Evolutionary conservation across 2,113 vertebrate genomes (phyloP).

Genomic region (Atractosteus spatula): DNA sequence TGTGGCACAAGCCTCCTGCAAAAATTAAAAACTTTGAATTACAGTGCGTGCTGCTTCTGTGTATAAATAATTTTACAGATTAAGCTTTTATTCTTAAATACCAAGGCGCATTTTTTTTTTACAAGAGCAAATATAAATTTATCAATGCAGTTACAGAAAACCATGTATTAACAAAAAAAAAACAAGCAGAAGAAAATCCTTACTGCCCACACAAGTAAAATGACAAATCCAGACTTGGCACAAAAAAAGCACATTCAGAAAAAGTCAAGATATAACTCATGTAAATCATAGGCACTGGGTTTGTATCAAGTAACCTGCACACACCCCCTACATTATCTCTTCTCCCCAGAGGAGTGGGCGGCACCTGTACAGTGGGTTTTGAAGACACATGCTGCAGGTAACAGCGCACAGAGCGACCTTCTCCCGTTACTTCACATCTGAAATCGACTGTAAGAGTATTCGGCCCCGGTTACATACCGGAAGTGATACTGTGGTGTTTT

Average conservation of each 20-base stretch:
- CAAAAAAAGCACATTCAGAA: constrained; percentile 78
- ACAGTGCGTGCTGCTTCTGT: constrained; percentile 35
- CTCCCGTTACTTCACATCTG: no score
- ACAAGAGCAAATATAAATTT: neutral
- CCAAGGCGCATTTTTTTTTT: constrained; percentile 15
- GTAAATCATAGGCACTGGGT: constrained; percentile 98
- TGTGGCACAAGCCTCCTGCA: constrained; percentile 57
- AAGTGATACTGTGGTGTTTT: no score
- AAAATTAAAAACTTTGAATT: constrained; percentile 65
- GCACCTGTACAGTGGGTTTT: neutral
- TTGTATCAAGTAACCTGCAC: constrained; percentile 39
- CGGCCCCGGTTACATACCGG: no score
- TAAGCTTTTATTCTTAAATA: constrained; percentile 19
- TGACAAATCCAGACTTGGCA: constrained; percentile 82
- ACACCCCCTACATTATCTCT: neutral
- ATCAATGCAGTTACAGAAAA: constrained; percentile 61
- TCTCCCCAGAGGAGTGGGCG: neutral
- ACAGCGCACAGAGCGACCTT: neutral
- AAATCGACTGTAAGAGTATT: no score
- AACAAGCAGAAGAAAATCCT: constrained; percentile 69
- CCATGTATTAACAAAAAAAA: constrained; percentile 71
- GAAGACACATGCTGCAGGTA: neutral
- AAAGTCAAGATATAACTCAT: constrained; percentile 69
- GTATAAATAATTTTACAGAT: constrained; percentile 21
- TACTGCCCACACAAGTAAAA: constrained; percentile 76